Evolutionary conservation across 2,797 vertebrate species (phyloP).

Genomic region (Halcyon leucocephala): DNA sequence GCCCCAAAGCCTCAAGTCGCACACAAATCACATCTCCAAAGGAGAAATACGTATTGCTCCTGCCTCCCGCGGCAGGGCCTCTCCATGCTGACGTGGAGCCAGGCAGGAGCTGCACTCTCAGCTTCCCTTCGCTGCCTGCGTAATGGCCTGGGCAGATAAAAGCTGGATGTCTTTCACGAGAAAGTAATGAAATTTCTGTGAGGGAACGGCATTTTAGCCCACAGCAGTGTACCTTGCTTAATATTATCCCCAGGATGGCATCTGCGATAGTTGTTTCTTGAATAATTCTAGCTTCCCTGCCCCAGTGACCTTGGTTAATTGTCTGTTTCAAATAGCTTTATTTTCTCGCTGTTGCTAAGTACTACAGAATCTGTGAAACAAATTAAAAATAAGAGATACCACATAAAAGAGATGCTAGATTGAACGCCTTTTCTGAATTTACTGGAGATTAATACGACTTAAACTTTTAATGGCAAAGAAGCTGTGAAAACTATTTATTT

Average conservation of each 20-base stretch:
- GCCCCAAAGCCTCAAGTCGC: neutral
- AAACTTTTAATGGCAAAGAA: conserved; percentile 24
- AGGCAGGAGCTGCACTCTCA: neutral
- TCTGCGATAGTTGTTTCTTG: conserved; percentile 31
- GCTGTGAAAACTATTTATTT: conserved; percentile 1
- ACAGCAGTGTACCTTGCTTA: neutral
- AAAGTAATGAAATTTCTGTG: neutral
- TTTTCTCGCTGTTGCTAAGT: conserved; percentile 48
- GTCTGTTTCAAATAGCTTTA: conserved; percentile 60
- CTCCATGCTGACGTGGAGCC: neutral
- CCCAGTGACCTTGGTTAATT: conserved; percentile 66
- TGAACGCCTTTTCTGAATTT: conserved; percentile 20
- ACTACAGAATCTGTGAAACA: conserved; percentile 13
- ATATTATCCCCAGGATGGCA: conserved; percentile 23
- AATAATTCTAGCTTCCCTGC: conserved; percentile 29
- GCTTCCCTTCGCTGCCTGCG: neutral
- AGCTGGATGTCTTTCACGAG: neutral
- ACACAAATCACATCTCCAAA: neutral
- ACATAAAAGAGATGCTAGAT: conserved; percentile 50
- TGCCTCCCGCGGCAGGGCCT: neutral
- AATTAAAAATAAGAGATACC: conserved; percentile 46
- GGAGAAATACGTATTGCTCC: neutral
- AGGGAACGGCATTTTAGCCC: neutral
- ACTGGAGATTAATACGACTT: conserved; percentile 25
- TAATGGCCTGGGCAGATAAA: neutral